Percentiles rank a stretch among this genome's conserved stretches.
Evolutionary conservation across 2,113 vertebrate species (phyloP).

Genomic region (Sus scrofa): T2T-Sscrofa CM000830.6:25498501-25499000

Average conservation of each 20-base stretch:
- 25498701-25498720: neutral
- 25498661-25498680: neutral
- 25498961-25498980: neutral
- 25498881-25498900: neutral
- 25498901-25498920: neutral
- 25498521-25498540: fast-evolving
- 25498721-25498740: neutral
- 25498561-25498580: neutral
- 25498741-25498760: neutral
- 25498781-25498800: neutral
- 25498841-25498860: neutral
- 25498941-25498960: neutral
- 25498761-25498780: neutral
- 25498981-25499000: neutral
- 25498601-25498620: neutral
- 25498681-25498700: neutral
- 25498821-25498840: neutral
- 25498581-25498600: neutral
- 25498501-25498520: neutral
- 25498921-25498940: neutral
- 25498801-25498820: neutral
- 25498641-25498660: neutral
- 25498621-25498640: neutral
- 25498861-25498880: neutral
- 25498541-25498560: neutral